Base-by-base conservation (phyloP, 2,888 invertebrate genomes). In the Minunthozetes semirufus region DNA sequence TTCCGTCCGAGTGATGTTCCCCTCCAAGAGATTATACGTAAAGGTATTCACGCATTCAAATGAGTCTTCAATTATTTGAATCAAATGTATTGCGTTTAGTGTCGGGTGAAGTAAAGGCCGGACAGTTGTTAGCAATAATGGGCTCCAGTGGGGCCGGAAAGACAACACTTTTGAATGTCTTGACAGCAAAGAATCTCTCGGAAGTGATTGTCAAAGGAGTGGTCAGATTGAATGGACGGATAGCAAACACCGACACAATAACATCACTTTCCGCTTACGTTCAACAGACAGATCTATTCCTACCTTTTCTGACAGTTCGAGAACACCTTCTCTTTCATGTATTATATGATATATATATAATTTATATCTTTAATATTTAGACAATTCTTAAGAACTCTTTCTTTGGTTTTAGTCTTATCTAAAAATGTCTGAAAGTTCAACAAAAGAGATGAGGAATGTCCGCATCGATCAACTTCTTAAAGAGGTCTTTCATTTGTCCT, bases 51-150 rank as follows among this genome's bases (percentile, higher is more conserved):
- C 9, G n/a, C 33, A 33, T 6, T 33, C 33, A 33, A 33, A 66
- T 9, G 9, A n/a, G 29, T 61, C 22, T 56, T 56, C 25, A 59
- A 3, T 1, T 6, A 59, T 27, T 15, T 59, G 22, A 22, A 22
- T 27, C 11, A 2, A 25, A 15, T 22, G 3, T 27, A 8, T 27
- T 59, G 9, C 3, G 22, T 59, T 59, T 15, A 93, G 92, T 92
- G 9, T 89, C 87, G 78, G 94, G 94, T 0, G 87, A 90, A 0
- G 93, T 93, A 0, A 88, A 89, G 81, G 91, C 93, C 0, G 93
- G 93, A 0, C 93, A 94, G 81, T 83, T 94, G 38, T 84, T 94
- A 66, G 93, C 93, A 1, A 89, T 94, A 68, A 89, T 94, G 88
- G 94, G 94, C 0, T 79, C 81, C 8, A 53, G 73, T 73, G 74